Percentiles rank a stretch among this genome's conserved stretches.
These are phyloP conservation scores for Sympetrum striolatum DNA, from an alignment of 2,888 invertebrate genomes.

Conservation along the genomic window DNA sequence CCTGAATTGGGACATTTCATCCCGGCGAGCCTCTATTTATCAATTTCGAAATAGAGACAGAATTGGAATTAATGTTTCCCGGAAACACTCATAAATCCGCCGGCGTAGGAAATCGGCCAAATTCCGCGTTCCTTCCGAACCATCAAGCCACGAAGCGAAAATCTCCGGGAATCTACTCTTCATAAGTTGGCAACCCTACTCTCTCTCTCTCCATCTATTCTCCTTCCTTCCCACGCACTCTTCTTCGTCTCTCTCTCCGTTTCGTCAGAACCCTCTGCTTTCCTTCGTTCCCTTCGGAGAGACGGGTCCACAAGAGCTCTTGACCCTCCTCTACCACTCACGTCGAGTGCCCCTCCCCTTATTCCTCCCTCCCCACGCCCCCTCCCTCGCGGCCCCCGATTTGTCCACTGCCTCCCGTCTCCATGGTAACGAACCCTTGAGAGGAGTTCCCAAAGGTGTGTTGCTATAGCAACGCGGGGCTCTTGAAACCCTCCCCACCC, in stretches of 20 bases:
- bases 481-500: conserved; percentile 8
- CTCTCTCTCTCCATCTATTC: not conserved
- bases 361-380: not conserved
- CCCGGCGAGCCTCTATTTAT: no score
- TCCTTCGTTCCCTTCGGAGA: conserved; percentile 27
- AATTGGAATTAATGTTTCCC: no score
- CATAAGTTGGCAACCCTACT: not conserved
- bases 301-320: conserved; percentile 43
- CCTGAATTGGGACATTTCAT: no score
- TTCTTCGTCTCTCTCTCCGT: not conserved
- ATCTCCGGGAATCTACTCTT: not conserved
- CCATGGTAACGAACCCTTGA: conserved; percentile 42
- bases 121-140: not conserved
- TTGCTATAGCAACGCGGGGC: conserved; percentile 41
- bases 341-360: conserved; percentile 10
- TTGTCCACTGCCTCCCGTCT: conserved; percentile 45
- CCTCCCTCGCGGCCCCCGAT: conserved; percentile 36
- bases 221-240: not conserved
- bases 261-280: not conserved
- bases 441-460: conserved; percentile 44
- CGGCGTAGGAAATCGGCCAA: not conserved
- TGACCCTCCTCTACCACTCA: conserved; percentile 45
- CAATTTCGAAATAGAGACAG: no score
- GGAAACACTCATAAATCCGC: no score
- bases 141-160: not conserved